phyloP scores from a whole-genome alignment of 2,113 vertebrate species.

The Rostratula benghalensis region DNA sequence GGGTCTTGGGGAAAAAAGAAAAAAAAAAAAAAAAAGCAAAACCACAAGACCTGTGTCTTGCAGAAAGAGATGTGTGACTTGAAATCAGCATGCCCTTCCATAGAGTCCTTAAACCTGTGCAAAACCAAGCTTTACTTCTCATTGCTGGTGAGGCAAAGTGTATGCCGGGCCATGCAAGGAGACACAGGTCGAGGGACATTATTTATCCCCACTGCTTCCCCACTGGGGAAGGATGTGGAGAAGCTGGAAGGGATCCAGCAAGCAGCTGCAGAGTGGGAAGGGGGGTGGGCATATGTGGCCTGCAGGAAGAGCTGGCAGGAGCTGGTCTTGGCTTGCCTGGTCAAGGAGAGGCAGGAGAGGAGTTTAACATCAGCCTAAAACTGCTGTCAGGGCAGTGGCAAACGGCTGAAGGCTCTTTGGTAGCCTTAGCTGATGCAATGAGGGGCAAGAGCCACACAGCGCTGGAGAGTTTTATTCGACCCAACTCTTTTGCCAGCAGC shows the following conservation, averaged over 20 bases:
- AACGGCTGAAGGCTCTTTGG: neutral
- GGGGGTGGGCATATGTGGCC: fast-evolving
- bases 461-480: fast-evolving
- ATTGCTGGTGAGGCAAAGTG: neutral
- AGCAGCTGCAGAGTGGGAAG: neutral
- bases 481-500: neutral
- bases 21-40: neutral
- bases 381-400: neutral
- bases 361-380: neutral
- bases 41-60: fast-evolving
- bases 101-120: neutral
- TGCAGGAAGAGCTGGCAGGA: neutral
- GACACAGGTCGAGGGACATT: fast-evolving
- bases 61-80: neutral
- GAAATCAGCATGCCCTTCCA: neutral
- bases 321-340: neutral
- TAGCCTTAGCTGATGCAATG: neutral
- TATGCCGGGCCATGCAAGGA: fast-evolving
- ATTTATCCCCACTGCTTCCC: neutral
- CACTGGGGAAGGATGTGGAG: neutral
- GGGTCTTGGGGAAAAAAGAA: neutral
- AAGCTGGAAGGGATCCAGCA: neutral
- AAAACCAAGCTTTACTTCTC: neutral
- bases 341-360: neutral
- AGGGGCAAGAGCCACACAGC: neutral